Evolutionary conservation across 1,140 invertebrate genomes (phyloP), one percentile per base, ranked within the genome.

Genomic region (Euglossa dilemma): DNA sequence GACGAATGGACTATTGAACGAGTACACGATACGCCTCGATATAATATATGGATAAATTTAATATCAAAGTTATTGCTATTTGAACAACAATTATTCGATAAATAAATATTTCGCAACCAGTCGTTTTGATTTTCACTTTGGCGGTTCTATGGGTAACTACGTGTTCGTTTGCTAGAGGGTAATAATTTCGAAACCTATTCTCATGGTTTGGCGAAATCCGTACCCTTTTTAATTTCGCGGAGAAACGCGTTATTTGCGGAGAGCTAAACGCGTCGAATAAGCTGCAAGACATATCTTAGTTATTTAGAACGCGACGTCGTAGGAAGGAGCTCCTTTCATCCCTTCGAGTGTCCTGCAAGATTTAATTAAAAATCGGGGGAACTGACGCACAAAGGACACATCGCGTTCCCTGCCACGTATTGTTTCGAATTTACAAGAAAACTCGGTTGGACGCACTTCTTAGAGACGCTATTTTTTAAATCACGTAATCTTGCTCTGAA

Each of bases 281-380:
- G 73, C 73, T 50, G 57, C 59, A 61, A 79, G 70, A 78, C 67
- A 12, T 81, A 78, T 75, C 72, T 82, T 64, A 54, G 79, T 74
- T 78, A 78, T 85, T 85, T 87, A 50, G 64, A 83, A 74, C 43
- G 63, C 78, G 47, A 78, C 73, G 83, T 79, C 66, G 73, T 52
- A 61, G 74, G 70, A 73, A 56, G 63, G 57, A 70, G 56, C 59
- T 80, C 50, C 83, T 85, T 88, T 85, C 75, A 76, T 87, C 83
- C 86, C 71, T 87, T 85, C 83, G 78, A 82, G 86, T 85, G 63
- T 76, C 59, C 77, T 82, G 76, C 59, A 67, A 87, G 80, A 71
- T 87, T 88, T 88, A 88, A 88, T 87, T 85, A 88, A 88, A 88
- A 88, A 87, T 71, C 59, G 67, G 57, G 74, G 73, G 59, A 76